phyloP scores from a whole-genome alignment of 2,888 invertebrate species.

The Shargacucullia verbasci region DNA sequence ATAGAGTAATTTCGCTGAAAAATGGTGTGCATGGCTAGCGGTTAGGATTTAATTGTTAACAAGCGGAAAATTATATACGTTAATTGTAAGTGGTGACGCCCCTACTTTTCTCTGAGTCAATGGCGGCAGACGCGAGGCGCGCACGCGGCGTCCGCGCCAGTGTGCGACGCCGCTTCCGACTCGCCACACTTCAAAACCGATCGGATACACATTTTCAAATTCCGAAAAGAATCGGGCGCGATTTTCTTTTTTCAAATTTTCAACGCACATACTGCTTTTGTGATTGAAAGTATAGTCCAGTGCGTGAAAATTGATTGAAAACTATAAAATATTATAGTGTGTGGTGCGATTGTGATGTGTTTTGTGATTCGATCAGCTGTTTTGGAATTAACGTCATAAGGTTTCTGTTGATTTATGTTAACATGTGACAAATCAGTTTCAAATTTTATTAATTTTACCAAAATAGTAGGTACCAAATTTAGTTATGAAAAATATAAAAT shows the following conservation, averaged over 20 bases:
- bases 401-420: slow-evolving; percentile 62
- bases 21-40: slow-evolving; percentile 52
- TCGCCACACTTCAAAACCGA: slow-evolving; percentile 74
- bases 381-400: slow-evolving; percentile 65
- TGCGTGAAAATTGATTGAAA: slow-evolving; percentile 53
- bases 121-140: slow-evolving; percentile 63
- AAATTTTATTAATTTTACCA: no score
- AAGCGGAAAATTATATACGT: slow-evolving; percentile 78
- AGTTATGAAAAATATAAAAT: no score
- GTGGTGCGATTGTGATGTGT: slow-evolving; percentile 66
- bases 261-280: slow-evolving; percentile 77
- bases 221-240: slow-evolving; percentile 60
- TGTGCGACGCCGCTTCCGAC: slow-evolving; percentile 80
- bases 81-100: slow-evolving; percentile 77
- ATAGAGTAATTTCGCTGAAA: slow-evolving; percentile 52
- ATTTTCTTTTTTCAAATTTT: slow-evolving; percentile 47
- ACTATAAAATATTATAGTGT: slow-evolving; percentile 44
- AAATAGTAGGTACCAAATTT: no score
- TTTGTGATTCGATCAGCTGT: slow-evolving; percentile 74
- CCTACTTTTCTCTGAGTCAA: slow-evolving; percentile 83
- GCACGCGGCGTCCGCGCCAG: slow-evolving; percentile 70
- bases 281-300: slow-evolving; percentile 71
- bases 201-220: slow-evolving; percentile 64
- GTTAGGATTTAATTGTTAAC: slow-evolving; percentile 73
- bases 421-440: slow-evolving; percentile 18